Evolutionary conservation across 2,888 invertebrate species (phyloP), one percentile per base, ranked within the genome.

Genomic region (Rhyacophila evoluta): DNA sequence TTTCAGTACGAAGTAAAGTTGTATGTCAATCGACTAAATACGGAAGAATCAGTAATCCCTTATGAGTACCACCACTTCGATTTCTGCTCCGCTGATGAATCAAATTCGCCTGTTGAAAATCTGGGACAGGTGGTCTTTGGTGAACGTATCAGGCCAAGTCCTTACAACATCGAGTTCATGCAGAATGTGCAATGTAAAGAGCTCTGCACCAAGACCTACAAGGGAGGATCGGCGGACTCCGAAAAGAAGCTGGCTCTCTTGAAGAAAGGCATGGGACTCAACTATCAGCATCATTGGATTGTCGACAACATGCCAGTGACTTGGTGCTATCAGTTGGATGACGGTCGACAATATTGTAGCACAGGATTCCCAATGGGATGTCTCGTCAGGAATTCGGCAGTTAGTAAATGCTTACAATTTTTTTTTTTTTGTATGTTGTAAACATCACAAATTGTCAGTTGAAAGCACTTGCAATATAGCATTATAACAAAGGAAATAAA

Each of bases 231-330:
- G 83, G 86, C 91, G 0, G 92, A 92, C 10, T 91, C 93, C 71
- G 90, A 91, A 68, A 92, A 93, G 81, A 94, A 94, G 84, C 87
- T 99, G 84, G 94, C 95, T 84, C 92, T 95, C 12, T 89, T 99
- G 79, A 95, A 95, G 86, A 95, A 95, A 88, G 98, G 98, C 80
- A 97, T 98, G 91, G 94, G 94, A 79, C 90, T 98, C 75, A 98
- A 98, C 87, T 99, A 99, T 87, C 97, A 98, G 84, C 99, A 99
- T 88, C 99, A 99, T 87, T 99, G 99, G 99, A 97, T 97, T 84
- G 92, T 97, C 81, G 99, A 99, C 88, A 99, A 99, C 86, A 98
- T 99, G 98, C 99, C 99, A 0, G 96, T 99, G 0, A 98, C 99
- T 0, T 98, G 97, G 95, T 99, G 99, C 87, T 98, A 97, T 86